These are phyloP conservation scores for Pyrocoelia pectoralis DNA, from an alignment of 2,888 invertebrate genomes.

Conservation along the genomic window DNA sequence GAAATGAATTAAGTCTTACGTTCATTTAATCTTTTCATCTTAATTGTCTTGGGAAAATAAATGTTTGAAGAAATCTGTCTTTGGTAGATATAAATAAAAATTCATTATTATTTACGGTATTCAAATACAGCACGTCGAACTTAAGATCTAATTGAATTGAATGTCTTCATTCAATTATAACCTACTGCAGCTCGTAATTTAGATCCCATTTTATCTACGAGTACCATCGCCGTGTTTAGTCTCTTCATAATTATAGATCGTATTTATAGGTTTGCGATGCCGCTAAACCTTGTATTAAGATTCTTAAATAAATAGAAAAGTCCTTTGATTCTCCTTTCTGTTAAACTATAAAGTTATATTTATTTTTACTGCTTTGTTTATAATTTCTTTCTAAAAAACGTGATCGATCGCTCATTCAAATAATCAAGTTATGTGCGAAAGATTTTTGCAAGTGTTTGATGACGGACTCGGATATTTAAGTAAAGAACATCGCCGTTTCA, in stretches of 20 bases:
- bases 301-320: constrained; percentile 4
- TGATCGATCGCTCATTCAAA: too few relatives aligned
- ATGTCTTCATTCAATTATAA: not conserved
- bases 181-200: not conserved
- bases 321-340: not conserved
- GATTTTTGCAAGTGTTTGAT: too few relatives aligned
- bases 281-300: constrained; percentile 1
- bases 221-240: not conserved
- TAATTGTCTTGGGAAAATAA: constrained; percentile 15
- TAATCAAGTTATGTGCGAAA: too few relatives aligned
- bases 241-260: not conserved
- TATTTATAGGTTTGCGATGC: not conserved
- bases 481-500: too few relatives aligned
- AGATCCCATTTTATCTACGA: not conserved
- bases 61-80: not conserved
- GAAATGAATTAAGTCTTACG: constrained; percentile 14
- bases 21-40: constrained; percentile 11
- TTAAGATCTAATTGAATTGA: not conserved
- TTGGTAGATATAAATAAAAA: not conserved
- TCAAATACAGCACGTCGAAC: not conserved
- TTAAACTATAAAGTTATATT: not conserved
- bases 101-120: constrained; percentile 1
- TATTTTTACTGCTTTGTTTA: not conserved
- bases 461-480: too few relatives aligned
- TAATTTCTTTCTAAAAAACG: not conserved